Evolutionary conservation across 2,888 invertebrate genomes (phyloP).

Genomic region (Yponomeuta evonymella): DNA sequence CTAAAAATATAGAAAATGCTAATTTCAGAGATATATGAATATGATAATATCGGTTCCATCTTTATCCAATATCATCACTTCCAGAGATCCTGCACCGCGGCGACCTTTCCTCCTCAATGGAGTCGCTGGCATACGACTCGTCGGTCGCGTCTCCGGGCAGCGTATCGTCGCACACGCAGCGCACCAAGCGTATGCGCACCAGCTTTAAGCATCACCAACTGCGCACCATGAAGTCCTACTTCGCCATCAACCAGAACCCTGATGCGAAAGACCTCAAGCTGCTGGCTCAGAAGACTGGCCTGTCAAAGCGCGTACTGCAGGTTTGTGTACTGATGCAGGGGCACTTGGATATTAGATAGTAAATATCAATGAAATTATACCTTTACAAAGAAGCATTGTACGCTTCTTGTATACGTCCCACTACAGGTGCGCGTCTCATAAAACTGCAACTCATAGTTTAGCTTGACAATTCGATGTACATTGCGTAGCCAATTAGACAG

Average conservation of each 20-base stretch:
- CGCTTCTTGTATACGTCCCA: too few relatives aligned
- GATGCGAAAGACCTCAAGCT: conserved; percentile 99
- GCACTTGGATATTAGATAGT: too few relatives aligned
- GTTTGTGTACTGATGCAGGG: conserved; percentile 62
- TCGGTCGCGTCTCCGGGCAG: conserved; percentile 83
- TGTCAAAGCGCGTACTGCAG: conserved; percentile 98
- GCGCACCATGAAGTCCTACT: conserved; percentile 99
- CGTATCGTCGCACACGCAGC: conserved; percentile 74
- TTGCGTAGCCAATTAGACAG: too few relatives aligned
- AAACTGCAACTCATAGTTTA: too few relatives aligned
- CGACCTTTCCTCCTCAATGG: conserved; percentile 85
- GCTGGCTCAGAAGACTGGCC: conserved; percentile 97
- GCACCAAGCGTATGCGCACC: conserved; percentile 97
- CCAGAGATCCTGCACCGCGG: conserved; percentile 84
- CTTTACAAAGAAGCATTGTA: too few relatives aligned
- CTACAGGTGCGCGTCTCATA: too few relatives aligned
- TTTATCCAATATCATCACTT: conserved; percentile 29
- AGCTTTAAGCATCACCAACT: conserved; percentile 99
- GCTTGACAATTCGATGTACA: too few relatives aligned
- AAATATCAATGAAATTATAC: too few relatives aligned
- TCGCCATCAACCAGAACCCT: conserved; percentile 99
- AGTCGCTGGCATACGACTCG: conserved; percentile 84
- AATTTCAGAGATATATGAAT: too few relatives aligned
- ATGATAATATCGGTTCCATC: too few relatives aligned
- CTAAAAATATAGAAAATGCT: too few relatives aligned